These are phyloP conservation scores for Gymnothorax javanicus DNA, from an alignment of 2,797 vertebrate genomes.

Conservation along the genomic window DNA sequence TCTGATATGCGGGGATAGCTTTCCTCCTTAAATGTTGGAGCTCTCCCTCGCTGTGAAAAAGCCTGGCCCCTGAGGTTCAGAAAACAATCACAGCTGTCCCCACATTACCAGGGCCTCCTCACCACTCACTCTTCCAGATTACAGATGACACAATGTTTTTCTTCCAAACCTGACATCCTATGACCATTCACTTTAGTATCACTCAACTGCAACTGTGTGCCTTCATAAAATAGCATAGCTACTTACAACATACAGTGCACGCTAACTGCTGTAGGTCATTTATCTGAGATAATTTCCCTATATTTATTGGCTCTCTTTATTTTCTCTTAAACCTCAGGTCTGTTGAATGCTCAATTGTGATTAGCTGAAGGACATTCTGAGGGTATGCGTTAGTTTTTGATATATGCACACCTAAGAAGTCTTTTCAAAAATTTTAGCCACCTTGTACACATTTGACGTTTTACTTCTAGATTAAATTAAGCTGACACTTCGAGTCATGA, in stretches of 20 bases:
- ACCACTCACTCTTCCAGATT: constrained; percentile 28
- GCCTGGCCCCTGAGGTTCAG: neutral
- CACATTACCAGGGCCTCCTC: constrained; percentile 23
- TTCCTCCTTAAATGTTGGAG: constrained; percentile 41
- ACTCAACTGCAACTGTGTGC: neutral
- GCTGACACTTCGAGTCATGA: too few relatives aligned
- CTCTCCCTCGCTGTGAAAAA: constrained; percentile 49
- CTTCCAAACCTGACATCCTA: neutral
- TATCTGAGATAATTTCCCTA: neutral
- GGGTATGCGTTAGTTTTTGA: too few relatives aligned
- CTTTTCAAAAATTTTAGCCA: too few relatives aligned
- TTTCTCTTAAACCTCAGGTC: neutral
- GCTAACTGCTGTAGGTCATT: neutral
- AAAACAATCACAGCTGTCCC: neutral
- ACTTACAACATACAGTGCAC: neutral
- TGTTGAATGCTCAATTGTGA: too few relatives aligned
- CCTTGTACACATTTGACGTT: too few relatives aligned
- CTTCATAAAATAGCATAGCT: neutral
- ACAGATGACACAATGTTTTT: neutral
- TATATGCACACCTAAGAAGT: too few relatives aligned
- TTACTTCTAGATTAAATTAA: too few relatives aligned
- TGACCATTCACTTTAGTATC: neutral
- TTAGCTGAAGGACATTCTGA: too few relatives aligned
- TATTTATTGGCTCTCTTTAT: neutral
- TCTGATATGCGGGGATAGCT: constrained; percentile 11